Base-by-base conservation (phyloP, 2,797 vertebrate species). In the Mus caroli region DNA sequence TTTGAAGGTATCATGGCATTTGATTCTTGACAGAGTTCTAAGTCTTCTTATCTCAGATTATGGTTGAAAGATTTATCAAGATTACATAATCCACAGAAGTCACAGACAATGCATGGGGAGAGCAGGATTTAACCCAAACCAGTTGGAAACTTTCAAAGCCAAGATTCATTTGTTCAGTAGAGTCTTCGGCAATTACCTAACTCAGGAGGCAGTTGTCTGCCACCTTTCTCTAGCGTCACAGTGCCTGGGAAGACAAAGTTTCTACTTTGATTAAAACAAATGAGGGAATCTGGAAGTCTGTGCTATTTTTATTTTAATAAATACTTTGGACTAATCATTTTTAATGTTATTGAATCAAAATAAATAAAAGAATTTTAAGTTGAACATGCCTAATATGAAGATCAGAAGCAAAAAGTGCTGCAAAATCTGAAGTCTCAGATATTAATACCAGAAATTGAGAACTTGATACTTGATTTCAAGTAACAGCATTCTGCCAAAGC, bases 341-440 rank as follows among this genome's bases (percentile, higher is more conserved):
- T 91, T 19, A 88, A 20, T 76, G 31, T 40, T 88, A 54, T 83
- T 19, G 91, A 94, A 88, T 3, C 3, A 73, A 87, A 94, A 6
- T 60, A 95, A 54, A 83, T 24, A 71, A 91, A 58, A 80, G 50
- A 94, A 78, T 64, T 26, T 37, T 43, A 82, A 56, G 17, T 73
- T 60, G 17, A 75, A 11, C 3, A 75, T 93, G 9, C 15, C 62
- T 31, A 73, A 80, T 50, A 3, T 58, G 62, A 73, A 24, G 8
- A 60, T 28, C 40, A 60, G 56, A 75, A 82, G 83, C 34, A 50
- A 6, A 56, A 46, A 60, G 37, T 58, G 6, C 11, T 46, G 5
- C 10, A 58, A 89, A 76, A 64, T 75, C 2, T 50, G 31, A 50
- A 37, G 40, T 50, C 46, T 82, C 58, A 26, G 15, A 6, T 80